Evolutionary conservation across 1,140 invertebrate genomes (phyloP).

Genomic region (Drosophila micromelanica): DNA sequence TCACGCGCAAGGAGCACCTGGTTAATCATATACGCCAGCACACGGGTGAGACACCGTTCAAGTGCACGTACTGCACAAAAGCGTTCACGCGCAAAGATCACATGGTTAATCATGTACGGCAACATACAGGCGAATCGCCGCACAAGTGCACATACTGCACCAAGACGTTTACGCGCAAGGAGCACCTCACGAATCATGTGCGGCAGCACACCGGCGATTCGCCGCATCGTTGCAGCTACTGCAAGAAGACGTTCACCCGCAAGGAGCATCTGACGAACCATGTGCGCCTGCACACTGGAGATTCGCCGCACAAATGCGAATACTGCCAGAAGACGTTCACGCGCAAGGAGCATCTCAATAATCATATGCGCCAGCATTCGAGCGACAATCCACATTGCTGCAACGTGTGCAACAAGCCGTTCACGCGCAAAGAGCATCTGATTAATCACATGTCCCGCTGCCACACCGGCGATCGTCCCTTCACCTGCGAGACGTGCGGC

Average conservation of each 20-base stretch:
- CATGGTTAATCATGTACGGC: constrained; percentile 89
- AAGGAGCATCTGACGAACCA: constrained; percentile 97
- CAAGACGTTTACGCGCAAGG: constrained; percentile 93
- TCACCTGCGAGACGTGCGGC: constrained; percentile 92
- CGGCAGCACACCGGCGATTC: constrained; percentile 92
- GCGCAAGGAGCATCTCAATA: constrained; percentile 91
- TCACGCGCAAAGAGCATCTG: constrained; percentile 92
- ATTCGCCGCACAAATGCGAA: constrained; percentile 92
- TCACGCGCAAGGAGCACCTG: constrained; percentile 91
- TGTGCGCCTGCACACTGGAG: constrained; percentile 89
- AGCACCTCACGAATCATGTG: constrained; percentile 88
- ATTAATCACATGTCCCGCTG: constrained; percentile 90
- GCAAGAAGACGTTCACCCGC: constrained; percentile 91
- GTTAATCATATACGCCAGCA: constrained; percentile 92
- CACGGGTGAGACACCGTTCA: constrained; percentile 93
- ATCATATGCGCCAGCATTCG: constrained; percentile 90
- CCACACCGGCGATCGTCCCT: constrained; percentile 95
- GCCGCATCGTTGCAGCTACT: constrained; percentile 89
- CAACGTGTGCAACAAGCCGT: constrained; percentile 92
- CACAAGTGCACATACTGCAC: constrained; percentile 92
- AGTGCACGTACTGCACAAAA: constrained; percentile 94
- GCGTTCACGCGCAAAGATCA: constrained; percentile 94
- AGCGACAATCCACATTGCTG: constrained; percentile 93
- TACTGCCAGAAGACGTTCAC: constrained; percentile 94
- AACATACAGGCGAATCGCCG: constrained; percentile 94